Evolutionary conservation across 2,888 invertebrate genomes (phyloP).

Genomic region (Cinara cedri): DNA sequence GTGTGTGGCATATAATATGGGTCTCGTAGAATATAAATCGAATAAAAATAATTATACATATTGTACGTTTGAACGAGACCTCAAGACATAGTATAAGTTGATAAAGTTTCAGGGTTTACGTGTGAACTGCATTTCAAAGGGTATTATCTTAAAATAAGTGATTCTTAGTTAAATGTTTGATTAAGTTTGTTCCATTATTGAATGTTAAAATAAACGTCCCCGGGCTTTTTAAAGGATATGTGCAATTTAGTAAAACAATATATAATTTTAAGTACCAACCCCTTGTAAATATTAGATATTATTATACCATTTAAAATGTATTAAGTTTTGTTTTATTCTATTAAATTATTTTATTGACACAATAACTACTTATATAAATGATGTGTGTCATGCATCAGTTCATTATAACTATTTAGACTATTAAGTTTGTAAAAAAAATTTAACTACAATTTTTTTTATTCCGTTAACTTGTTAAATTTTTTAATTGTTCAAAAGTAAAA

Average conservation of each 20-base stretch:
- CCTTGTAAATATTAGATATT: slow-evolving; percentile 18
- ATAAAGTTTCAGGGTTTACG: slow-evolving; percentile 50
- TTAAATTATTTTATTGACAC: slow-evolving; percentile 5
- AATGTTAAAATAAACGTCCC: slow-evolving; percentile 7
- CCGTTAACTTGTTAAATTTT: slow-evolving; percentile 6
- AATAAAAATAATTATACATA: background rate
- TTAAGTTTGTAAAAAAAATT: slow-evolving; percentile 11
- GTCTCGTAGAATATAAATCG: slow-evolving; percentile 29
- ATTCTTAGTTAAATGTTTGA: slow-evolving; percentile 38
- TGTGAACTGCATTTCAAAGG: slow-evolving; percentile 49
- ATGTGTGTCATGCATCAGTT: slow-evolving; percentile 17
- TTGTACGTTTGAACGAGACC: background rate
- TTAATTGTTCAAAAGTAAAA: slow-evolving; percentile 17
- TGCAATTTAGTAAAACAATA: slow-evolving; percentile 44
- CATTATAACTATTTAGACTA: background rate
- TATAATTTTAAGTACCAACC: background rate
- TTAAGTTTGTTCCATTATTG: slow-evolving; percentile 31
- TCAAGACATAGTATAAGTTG: slow-evolving; percentile 37
- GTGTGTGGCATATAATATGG: slow-evolving; percentile 5
- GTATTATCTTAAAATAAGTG: slow-evolving; percentile 50
- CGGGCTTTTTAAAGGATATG: slow-evolving; percentile 27
- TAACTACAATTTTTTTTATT: slow-evolving; percentile 25
- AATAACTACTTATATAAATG: slow-evolving; percentile 7
- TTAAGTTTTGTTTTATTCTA: background rate
- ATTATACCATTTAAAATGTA: slow-evolving; percentile 14